These are phyloP conservation scores for Drosophila rufa DNA, from an alignment of 1,140 invertebrate species.

Conservation along the genomic window DNA sequence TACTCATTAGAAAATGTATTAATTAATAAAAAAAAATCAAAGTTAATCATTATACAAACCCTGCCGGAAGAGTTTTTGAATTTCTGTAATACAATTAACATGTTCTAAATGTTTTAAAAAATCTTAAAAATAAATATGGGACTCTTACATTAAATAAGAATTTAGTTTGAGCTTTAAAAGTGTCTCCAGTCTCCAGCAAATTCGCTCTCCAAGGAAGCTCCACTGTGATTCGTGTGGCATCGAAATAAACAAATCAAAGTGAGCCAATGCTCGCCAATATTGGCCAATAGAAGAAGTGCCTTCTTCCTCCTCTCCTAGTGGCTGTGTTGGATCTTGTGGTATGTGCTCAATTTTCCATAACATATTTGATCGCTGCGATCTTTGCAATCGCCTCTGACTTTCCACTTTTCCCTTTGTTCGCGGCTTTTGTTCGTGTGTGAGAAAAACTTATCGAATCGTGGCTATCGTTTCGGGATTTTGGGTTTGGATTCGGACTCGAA, in stretches of 20 bases:
- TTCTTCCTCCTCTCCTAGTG: background rate
- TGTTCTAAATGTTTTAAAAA: no score
- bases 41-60: no score
- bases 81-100: no score
- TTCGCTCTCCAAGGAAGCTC: background rate
- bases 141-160: background rate
- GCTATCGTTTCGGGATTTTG: slow-evolving; percentile 57
- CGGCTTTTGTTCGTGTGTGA: slow-evolving; percentile 70
- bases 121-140: no score
- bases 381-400: slow-evolving; percentile 77
- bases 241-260: slow-evolving; percentile 82
- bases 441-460: slow-evolving; percentile 76
- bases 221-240: slow-evolving; percentile 63
- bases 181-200: no score
- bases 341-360: slow-evolving; percentile 83
- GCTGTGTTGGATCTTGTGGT: slow-evolving; percentile 59
- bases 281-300: slow-evolving; percentile 19
- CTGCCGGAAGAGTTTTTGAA: no score
- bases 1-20: no score
- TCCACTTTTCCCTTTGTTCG: slow-evolving; percentile 72
- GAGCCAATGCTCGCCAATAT: slow-evolving; percentile 57
- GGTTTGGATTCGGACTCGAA: background rate
- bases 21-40: no score
- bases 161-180: background rate
- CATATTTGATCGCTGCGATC: slow-evolving; percentile 79